Evolutionary conservation across 2,888 invertebrate genomes (phyloP).

Genomic region (Abrostola triplasia): DNA sequence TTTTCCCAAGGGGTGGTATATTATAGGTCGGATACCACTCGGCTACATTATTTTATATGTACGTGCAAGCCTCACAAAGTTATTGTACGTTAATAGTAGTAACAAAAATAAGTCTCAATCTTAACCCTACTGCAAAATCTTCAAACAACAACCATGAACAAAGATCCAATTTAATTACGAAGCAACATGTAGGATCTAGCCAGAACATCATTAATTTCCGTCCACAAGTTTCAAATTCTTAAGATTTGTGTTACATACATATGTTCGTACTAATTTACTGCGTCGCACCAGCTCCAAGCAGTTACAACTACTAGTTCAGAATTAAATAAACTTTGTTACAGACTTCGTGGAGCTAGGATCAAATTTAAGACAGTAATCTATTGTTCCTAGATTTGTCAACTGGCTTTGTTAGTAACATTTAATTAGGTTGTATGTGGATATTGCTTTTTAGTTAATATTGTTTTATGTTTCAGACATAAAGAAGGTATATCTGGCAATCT

Average conservation of each 20-base stretch:
- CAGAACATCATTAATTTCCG: constrained; percentile 24
- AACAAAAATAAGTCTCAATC: background rate
- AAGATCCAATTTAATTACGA: constrained; percentile 8
- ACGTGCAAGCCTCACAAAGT: too few relatives aligned
- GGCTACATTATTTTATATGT: too few relatives aligned
- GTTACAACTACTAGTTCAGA: constrained; percentile 31
- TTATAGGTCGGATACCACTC: too few relatives aligned
- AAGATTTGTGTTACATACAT: constrained; percentile 48
- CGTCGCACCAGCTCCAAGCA: constrained; percentile 17
- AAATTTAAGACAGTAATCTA: constrained; percentile 40
- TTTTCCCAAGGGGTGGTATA: too few relatives aligned
- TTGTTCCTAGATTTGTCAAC: background rate
- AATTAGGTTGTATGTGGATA: background rate
- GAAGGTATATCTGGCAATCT: too few relatives aligned
- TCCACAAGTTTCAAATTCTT: constrained; percentile 37
- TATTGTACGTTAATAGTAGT: too few relatives aligned
- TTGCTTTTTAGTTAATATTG: too few relatives aligned
- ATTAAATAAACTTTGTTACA: constrained; percentile 49
- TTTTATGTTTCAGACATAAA: too few relatives aligned
- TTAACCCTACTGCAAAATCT: background rate
- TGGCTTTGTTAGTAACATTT: too few relatives aligned
- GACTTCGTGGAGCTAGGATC: constrained; percentile 20
- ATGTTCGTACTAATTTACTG: constrained; percentile 42
- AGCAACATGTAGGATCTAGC: background rate
- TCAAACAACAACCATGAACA: background rate